These are phyloP conservation scores for Nixonia krombeini DNA, from an alignment of 1,140 invertebrate genomes.

Conservation along the genomic window DNA sequence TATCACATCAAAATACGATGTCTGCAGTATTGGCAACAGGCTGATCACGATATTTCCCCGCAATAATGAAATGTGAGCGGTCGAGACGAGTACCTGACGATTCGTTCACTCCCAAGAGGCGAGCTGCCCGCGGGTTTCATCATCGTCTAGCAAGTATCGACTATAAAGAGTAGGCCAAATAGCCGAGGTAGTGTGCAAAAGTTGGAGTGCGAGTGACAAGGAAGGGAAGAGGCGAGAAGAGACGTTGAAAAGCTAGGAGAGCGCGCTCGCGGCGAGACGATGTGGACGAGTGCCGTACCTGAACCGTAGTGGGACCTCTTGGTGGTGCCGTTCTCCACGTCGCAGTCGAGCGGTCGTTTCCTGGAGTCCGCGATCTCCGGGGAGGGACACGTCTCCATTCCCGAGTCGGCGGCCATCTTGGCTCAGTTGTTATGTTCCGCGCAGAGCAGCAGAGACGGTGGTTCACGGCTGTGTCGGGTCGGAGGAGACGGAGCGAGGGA, in stretches of 20 bases:
- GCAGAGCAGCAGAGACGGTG: slow-evolving; percentile 42
- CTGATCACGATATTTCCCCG: too few species aligned
- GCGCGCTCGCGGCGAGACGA: background rate
- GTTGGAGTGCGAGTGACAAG: background rate
- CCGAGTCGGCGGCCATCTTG: slow-evolving; percentile 85
- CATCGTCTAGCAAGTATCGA: too few species aligned
- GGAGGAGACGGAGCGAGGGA: slow-evolving; percentile 37
- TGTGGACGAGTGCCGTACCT: slow-evolving; percentile 74
- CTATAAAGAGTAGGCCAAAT: too few species aligned
- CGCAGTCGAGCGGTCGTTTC: slow-evolving; percentile 88
- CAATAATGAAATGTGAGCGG: too few species aligned
- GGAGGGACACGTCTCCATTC: slow-evolving; percentile 86
- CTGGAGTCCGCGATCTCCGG: slow-evolving; percentile 85
- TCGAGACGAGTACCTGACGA: too few species aligned
- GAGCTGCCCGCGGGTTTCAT: too few species aligned
- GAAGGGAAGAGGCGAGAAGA: background rate
- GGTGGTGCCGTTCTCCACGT: slow-evolving; percentile 87
- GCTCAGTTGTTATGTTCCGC: slow-evolving; percentile 57
- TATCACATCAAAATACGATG: too few species aligned
- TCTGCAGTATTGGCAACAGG: too few species aligned
- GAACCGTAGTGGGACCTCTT: slow-evolving; percentile 91
- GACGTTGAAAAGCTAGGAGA: slow-evolving; percentile 11
- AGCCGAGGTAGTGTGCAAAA: slow-evolving; percentile 5
- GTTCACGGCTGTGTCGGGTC: slow-evolving; percentile 18
- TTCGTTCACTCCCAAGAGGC: too few species aligned